Percentiles rank a stretch among this genome's conserved stretches.
These are phyloP conservation scores for Murina feae DNA, from an alignment of 2,113 vertebrate species.

Conservation along the genomic window DNA sequence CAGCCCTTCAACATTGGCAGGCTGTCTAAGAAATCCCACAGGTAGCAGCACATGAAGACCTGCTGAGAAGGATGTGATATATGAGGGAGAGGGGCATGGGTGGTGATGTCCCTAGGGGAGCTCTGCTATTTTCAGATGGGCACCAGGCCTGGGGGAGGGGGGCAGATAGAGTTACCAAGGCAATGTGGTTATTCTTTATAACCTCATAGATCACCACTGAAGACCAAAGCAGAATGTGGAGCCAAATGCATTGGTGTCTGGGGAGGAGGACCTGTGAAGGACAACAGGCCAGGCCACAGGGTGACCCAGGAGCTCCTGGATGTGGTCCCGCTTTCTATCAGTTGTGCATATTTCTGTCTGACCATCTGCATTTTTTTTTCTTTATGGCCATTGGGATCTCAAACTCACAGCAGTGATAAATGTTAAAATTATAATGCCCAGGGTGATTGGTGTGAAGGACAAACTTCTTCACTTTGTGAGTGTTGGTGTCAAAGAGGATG, in stretches of 20 bases:
- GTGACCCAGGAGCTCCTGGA: slow-evolving; percentile 95
- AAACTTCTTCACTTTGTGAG: slow-evolving; percentile 98
- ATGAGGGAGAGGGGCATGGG: slow-evolving; percentile 68
- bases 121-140: slow-evolving; percentile 85
- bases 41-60: slow-evolving; percentile 86
- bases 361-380: slow-evolving; percentile 89
- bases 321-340: slow-evolving; percentile 98
- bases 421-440: slow-evolving; percentile 99
- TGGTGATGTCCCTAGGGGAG: slow-evolving; percentile 86
- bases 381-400: slow-evolving; percentile 95
- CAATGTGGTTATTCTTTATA: slow-evolving; percentile 99
- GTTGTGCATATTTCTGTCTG: slow-evolving; percentile 92
- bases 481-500: slow-evolving; percentile 96
- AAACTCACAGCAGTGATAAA: slow-evolving; percentile 99
- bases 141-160: slow-evolving; percentile 83
- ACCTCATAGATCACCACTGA: slow-evolving; percentile 99
- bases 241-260: slow-evolving; percentile 98
- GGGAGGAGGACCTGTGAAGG: slow-evolving; percentile 97
- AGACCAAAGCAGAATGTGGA: slow-evolving; percentile 99
- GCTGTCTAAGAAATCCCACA: slow-evolving; percentile 69
- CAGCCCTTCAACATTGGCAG: slow-evolving; percentile 57
- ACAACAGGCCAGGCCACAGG: slow-evolving; percentile 98
- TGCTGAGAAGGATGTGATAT: slow-evolving; percentile 80
- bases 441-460: slow-evolving; percentile 98
- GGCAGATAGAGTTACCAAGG: slow-evolving; percentile 96